phyloP scores from a whole-genome alignment of 2,113 vertebrate genomes.

The Todiramphus saurophagus region DNA sequence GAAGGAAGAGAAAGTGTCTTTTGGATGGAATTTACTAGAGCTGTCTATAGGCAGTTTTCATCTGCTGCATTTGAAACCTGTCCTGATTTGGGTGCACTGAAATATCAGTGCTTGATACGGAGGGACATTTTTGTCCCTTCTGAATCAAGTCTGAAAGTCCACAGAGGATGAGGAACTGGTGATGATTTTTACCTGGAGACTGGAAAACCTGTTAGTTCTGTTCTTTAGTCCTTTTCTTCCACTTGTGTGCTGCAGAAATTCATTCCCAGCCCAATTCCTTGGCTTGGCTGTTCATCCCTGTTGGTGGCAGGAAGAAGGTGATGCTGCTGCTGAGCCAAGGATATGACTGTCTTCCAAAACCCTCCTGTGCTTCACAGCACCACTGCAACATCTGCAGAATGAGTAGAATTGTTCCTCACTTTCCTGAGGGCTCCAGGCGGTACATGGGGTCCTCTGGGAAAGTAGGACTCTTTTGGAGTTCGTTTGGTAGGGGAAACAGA shows the following conservation, averaged over 20 bases:
- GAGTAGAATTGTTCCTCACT: accelerated
- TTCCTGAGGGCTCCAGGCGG: not conserved
- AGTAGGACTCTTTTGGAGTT: not conserved
- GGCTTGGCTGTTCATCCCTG: not conserved
- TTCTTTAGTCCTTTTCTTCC: not conserved
- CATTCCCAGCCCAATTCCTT: not conserved
- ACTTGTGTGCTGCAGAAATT: not conserved
- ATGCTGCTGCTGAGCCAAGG: not conserved
- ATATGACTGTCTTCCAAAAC: not conserved
- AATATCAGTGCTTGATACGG: not conserved
- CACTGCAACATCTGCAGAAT: not conserved
- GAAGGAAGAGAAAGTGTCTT: not conserved
- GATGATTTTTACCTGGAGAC: not conserved
- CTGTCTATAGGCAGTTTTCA: not conserved
- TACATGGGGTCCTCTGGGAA: accelerated
- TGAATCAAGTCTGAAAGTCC: not conserved
- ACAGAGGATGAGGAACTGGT: not conserved
- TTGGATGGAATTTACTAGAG: not conserved
- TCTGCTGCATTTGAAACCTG: not conserved
- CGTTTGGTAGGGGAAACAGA: not conserved
- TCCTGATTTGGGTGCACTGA: not conserved
- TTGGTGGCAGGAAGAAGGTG: not conserved
- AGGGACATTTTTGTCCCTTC: not conserved
- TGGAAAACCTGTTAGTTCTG: not conserved
- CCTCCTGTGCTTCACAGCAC: not conserved